Evolutionary conservation across 2,797 vertebrate species (phyloP), one percentile per base, ranked within the genome.

Genomic region (Myotis daubentonii): DNA sequence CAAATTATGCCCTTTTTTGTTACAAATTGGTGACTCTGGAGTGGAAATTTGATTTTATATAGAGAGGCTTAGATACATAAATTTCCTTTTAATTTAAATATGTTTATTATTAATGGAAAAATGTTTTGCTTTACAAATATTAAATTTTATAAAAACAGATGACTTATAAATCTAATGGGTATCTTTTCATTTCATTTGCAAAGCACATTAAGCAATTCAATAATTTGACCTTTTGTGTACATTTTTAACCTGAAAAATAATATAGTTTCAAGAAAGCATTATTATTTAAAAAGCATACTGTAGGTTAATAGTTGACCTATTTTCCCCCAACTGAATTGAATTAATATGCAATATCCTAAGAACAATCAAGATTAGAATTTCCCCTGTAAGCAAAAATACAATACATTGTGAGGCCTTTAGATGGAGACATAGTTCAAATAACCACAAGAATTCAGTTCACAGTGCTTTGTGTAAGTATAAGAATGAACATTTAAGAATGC

Each of bases 351-450:
- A 3, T 66, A 19, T 97, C 83, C n/a, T 91, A 68, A 93, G 88
- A 82, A 60, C n/a, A 70, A 20, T 22, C 79, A 49, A 91, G 12
- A 66, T 93, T 51, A 95, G 51, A 44, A 81, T 84, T 93, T 96
- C 92, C 79, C 78, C 65, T 92, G 41, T 62, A 89, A 97, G 75
- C 36, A 47, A 95, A 96, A 71, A 80, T 79, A 97, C 94, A 98
- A 62, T 98, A 96, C 97, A 94, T 75, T 38, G 12, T 76, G 80
- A 96, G 79, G 81, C 99, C 99, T 99, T 99, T 99, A 99, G 99
- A 99, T 99, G 99, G 99, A 99, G 98, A 99, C 98, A 99, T 98
- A 99, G 98, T 98, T 98, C 98, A 98, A 97, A 98, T 94, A 98
- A 98, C 98, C 88, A 89, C 65, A 57, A 89, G 89, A 97, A 91